These are phyloP conservation scores for Australoheros scitulus DNA, from an alignment of 2,113 vertebrate genomes.

Conservation along the genomic window DNA sequence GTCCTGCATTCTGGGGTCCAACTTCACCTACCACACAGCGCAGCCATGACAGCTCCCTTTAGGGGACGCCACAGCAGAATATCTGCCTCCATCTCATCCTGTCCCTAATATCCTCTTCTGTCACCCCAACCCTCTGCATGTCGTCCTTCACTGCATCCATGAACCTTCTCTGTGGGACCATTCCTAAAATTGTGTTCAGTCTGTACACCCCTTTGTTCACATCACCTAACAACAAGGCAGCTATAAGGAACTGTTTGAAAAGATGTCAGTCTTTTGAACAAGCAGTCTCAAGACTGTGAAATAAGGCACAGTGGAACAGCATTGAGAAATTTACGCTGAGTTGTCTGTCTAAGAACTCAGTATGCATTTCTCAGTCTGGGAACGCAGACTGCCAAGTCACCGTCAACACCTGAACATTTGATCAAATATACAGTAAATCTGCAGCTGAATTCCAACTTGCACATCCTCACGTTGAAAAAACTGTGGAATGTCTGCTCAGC, in stretches of 20 bases:
- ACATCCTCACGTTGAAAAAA: not conserved
- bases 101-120: too few species aligned
- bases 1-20: too few species aligned
- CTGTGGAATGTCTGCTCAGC: not conserved
- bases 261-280: not conserved
- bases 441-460: not conserved
- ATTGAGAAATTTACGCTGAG: not conserved
- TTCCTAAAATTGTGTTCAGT: not conserved
- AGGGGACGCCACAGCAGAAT: too few species aligned
- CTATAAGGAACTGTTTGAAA: not conserved
- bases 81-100: too few species aligned
- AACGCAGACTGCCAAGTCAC: not conserved
- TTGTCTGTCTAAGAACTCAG: not conserved
- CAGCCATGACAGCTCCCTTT: too few species aligned
- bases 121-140: too few species aligned
- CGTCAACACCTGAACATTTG: not conserved
- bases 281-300: not conserved
- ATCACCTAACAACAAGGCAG: not conserved
- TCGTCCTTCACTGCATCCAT: too few species aligned
- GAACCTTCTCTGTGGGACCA: not conserved
- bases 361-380: not conserved
- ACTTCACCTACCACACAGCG: too few species aligned
- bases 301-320: not conserved
- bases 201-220: not conserved
- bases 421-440: conserved; percentile 14